Percentiles rank a stretch among this genome's conserved stretches.
phyloP scores from a whole-genome alignment of 2,888 invertebrate species.

The Mantis religiosa region DNA sequence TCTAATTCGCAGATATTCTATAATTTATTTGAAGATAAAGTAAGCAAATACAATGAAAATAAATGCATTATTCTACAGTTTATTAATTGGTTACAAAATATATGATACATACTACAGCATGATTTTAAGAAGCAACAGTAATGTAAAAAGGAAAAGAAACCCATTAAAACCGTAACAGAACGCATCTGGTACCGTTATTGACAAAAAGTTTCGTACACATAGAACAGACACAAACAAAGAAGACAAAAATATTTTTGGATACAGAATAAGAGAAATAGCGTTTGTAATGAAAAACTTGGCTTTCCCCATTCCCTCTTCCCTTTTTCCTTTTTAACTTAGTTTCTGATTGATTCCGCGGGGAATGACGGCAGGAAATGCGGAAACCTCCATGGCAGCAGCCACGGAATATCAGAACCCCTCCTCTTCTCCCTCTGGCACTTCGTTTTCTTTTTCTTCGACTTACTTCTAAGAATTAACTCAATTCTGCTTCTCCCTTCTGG shows the following conservation, averaged over 20 bases:
- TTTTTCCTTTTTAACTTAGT: slow-evolving; percentile 12
- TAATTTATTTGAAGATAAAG: no score
- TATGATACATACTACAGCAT: no score
- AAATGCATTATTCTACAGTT: no score
- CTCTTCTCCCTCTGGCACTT: background rate
- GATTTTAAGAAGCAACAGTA: background rate
- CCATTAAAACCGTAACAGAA: background rate
- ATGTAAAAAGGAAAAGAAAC: background rate
- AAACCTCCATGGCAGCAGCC: slow-evolving; percentile 5
- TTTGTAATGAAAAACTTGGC: background rate
- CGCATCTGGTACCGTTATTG: background rate
- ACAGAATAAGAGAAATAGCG: background rate
- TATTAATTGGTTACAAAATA: no score
- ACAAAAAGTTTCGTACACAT: background rate
- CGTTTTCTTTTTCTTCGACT: background rate
- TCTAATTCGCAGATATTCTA: no score
- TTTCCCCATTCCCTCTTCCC: background rate
- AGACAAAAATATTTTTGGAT: background rate
- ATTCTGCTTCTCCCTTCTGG: slow-evolving; percentile 8
- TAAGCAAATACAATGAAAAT: no score
- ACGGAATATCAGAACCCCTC: slow-evolving; percentile 12
- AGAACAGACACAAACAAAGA: background rate
- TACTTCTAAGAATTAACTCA: slow-evolving; percentile 19
- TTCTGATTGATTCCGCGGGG: slow-evolving; percentile 26
- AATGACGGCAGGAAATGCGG: slow-evolving; percentile 27